phyloP scores from a whole-genome alignment of 2,888 invertebrate genomes.

The Plusia festucae region DNA sequence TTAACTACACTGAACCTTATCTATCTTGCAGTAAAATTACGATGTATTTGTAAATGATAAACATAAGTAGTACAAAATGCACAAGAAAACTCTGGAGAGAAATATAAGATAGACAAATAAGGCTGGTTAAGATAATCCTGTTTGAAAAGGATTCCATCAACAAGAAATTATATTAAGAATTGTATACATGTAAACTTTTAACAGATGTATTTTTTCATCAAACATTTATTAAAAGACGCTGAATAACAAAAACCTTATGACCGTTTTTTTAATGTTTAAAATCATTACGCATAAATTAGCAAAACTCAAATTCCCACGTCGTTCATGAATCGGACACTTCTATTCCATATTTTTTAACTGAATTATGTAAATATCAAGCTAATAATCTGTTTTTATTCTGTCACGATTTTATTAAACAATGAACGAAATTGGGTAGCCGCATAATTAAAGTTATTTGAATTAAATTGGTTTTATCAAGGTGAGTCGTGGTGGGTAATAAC shows the following conservation, averaged over 20 bases:
- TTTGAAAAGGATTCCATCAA: constrained; percentile 32
- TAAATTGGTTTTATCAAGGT: background rate
- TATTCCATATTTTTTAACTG: background rate
- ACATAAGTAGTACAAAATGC: background rate
- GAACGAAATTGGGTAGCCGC: background rate
- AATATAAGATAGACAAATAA: constrained; percentile 30
- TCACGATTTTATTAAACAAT: background rate
- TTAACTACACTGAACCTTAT: constrained; percentile 9
- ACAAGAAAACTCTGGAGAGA: constrained; percentile 13
- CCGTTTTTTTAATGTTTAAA: background rate
- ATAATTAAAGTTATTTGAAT: background rate
- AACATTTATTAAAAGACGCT: constrained; percentile 3
- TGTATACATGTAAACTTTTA: constrained; percentile 23
- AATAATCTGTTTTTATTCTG: constrained; percentile 3
- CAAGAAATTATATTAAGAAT: constrained; percentile 27
- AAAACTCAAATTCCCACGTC: background rate
- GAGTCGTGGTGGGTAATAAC: background rate
- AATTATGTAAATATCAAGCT: constrained; percentile 1
- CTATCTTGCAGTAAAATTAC: constrained; percentile 6
- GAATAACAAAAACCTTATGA: background rate
- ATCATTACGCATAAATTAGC: background rate
- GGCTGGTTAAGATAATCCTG: constrained; percentile 31
- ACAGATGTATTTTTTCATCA: constrained; percentile 9
- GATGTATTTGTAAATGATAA: background rate
- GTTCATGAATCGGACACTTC: background rate